Percentiles rank a stretch among this genome's conserved stretches.
These are phyloP conservation scores for Psilopogon haemacephalus DNA, from an alignment of 2,113 vertebrate species.

Conservation along the genomic window DNA sequence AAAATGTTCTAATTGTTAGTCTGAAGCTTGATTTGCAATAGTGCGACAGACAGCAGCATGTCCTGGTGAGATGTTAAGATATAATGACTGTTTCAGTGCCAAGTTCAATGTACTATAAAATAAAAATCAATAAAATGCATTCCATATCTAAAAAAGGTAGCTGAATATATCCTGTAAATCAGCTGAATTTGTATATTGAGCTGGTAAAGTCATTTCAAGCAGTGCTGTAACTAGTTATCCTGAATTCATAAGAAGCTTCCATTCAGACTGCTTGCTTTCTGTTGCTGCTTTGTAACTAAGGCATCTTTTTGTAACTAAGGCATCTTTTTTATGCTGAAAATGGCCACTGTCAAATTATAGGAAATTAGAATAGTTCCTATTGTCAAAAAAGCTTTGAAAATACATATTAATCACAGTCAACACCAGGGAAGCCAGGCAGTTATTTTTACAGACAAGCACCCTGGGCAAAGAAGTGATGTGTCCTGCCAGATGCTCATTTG, in stretches of 20 bases:
- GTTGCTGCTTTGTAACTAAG: background rate
- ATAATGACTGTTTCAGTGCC: background rate
- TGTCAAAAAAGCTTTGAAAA: background rate
- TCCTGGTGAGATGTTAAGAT: background rate
- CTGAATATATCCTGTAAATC: background rate
- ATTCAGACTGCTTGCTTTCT: background rate
- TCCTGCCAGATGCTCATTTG: background rate
- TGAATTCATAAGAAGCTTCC: background rate
- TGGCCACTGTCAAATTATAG: background rate
- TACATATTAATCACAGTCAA: background rate
- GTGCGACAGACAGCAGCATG: background rate
- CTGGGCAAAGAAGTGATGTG: background rate
- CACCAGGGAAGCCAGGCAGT: background rate
- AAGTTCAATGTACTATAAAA: conserved; percentile 26
- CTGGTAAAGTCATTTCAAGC: background rate
- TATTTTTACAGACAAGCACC: background rate
- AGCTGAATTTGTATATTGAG: background rate
- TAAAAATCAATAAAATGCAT: conserved; percentile 27
- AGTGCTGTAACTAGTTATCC: background rate
- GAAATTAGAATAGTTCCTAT: background rate
- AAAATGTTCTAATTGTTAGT: background rate
- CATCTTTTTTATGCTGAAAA: background rate
- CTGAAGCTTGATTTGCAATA: background rate
- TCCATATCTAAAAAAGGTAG: background rate
- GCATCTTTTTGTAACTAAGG: background rate